Conservation (phyloP, 2,797 vertebrate species). For the Eulemur coronatus region DNA sequence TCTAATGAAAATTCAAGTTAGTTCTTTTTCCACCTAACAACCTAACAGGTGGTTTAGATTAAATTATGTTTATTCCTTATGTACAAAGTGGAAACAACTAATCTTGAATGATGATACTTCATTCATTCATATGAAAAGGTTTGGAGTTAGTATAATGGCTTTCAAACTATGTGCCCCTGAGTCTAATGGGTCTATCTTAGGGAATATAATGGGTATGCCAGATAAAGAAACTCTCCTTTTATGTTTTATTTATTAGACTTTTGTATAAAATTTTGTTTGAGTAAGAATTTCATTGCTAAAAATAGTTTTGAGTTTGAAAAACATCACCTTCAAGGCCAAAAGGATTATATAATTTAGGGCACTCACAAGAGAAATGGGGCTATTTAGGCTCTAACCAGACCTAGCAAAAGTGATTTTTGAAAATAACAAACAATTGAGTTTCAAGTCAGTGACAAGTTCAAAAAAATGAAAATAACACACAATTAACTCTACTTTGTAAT, state of each 20-base stretch:
- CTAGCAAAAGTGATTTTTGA: conserved; percentile 30
- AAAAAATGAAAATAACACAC: conserved; percentile 32
- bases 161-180: background rate
- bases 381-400: conserved; percentile 19
- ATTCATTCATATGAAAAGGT: background rate
- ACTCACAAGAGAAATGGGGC: background rate
- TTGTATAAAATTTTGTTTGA: conserved; percentile 3
- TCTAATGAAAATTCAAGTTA: conserved; percentile 5
- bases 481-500: background rate
- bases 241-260: background rate
- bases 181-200: background rate
- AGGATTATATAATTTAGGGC: background rate
- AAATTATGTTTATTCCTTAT: background rate
- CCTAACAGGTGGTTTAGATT: background rate
- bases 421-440: background rate
- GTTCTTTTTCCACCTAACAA: conserved; percentile 23
- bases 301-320: conserved; percentile 33
- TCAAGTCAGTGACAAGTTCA: background rate
- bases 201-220: background rate
- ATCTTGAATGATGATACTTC: background rate
- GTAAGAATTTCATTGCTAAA: conserved; percentile 36
- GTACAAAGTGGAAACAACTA: background rate
- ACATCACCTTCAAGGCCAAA: conserved; percentile 13
- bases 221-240: background rate
- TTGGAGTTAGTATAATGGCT: background rate